phyloP scores from a whole-genome alignment of 1,140 invertebrate genomes.

The Amphibalanus amphitrite region DNA sequence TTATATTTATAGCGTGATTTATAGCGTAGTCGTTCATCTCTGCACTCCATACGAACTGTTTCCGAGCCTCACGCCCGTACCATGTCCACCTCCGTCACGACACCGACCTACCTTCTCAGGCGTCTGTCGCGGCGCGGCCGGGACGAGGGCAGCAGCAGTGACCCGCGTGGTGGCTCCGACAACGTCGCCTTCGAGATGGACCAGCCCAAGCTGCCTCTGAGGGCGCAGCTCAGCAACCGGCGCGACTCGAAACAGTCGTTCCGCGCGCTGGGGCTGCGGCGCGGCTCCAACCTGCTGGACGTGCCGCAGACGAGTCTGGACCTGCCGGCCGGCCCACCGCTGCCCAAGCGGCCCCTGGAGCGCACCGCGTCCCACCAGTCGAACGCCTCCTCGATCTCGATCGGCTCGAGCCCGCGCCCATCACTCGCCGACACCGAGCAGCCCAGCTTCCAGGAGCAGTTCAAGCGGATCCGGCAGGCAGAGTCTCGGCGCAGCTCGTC shows the following conservation, averaged over 20 bases:
- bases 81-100: no score
- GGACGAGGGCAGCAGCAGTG: background rate
- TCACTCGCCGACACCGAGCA: background rate
- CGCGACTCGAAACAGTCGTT: background rate
- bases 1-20: background rate
- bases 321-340: background rate
- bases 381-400: background rate
- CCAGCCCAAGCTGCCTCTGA: background rate
- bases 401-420: background rate
- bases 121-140: background rate
- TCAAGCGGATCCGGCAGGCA: background rate
- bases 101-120: background rate
- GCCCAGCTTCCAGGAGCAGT: background rate
- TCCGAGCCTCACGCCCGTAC: no score
- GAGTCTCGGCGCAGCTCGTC: background rate
- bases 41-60: background rate
- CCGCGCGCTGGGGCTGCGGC: no score
- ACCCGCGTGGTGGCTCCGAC: slow-evolving; percentile 18
- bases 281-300: background rate
- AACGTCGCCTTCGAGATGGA: slow-evolving; percentile 31
- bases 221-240: no score
- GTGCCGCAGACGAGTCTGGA: background rate
- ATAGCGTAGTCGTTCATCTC: background rate
- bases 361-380: background rate
- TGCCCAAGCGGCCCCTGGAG: background rate